Percentiles rank a stretch among this genome's conserved stretches.
phyloP scores from a whole-genome alignment of 2,113 vertebrate genomes.

The Ictalurus furcatus region DNA sequence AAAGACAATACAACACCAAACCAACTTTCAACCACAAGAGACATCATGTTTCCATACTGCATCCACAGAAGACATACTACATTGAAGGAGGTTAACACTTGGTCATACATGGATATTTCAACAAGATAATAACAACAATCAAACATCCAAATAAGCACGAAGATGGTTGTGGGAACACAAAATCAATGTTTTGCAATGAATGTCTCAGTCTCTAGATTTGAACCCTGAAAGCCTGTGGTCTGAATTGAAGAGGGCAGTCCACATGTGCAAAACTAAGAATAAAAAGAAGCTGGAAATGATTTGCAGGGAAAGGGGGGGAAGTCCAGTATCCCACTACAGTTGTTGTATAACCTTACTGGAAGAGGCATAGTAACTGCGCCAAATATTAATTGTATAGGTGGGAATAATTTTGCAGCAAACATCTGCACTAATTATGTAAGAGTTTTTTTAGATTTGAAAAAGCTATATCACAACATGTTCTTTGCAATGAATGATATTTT shows the following conservation, averaged over 20 bases:
- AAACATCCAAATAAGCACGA: not conserved
- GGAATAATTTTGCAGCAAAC: not conserved
- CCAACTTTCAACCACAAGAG: slow-evolving; percentile 6
- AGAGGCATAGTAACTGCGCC: not conserved
- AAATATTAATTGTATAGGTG: not conserved
- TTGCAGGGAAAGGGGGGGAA: not conserved
- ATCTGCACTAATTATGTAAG: not conserved
- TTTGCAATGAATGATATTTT: not conserved
- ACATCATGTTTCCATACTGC: slow-evolving; percentile 4
- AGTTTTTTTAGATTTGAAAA: not conserved
- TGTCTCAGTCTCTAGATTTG: not conserved
- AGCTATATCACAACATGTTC: not conserved
- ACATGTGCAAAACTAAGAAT: slow-evolving; percentile 13
- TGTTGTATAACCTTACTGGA: not conserved
- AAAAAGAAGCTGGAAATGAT: slow-evolving; percentile 8
- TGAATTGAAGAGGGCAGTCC: not conserved
- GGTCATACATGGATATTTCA: slow-evolving; percentile 20
- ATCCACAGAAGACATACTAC: not conserved
- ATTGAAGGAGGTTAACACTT: slow-evolving; percentile 22
- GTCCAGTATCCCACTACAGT: slow-evolving; percentile 3
- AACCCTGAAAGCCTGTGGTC: not conserved
- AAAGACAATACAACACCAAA: not conserved
- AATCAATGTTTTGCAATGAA: not conserved
- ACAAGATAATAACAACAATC: slow-evolving; percentile 15
- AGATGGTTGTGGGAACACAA: not conserved